These are phyloP conservation scores for Eunapius fragilis DNA, from an alignment of 37 sponge, comb jelly and placozoan genomes.

Conservation along the genomic window DNA sequence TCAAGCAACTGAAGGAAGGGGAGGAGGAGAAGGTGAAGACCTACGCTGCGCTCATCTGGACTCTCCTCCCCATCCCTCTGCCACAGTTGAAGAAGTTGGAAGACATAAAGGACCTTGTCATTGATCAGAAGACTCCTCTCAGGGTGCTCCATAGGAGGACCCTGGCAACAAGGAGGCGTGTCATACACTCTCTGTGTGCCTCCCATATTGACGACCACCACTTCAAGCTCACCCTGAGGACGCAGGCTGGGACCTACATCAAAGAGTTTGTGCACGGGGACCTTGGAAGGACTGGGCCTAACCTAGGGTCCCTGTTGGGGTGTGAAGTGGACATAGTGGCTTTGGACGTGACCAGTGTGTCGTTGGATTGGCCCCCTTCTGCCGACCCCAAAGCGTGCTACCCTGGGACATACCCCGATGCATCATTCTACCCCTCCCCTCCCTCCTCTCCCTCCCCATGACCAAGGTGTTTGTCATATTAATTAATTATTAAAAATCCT, in stretches of 20 bases:
- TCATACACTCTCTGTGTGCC: constrained; percentile 50
- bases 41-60: constrained; percentile 81
- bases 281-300: constrained; percentile 92
- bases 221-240: constrained; percentile 66
- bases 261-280: constrained; percentile 99
- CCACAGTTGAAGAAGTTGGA: constrained; percentile 37
- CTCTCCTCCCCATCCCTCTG: constrained; percentile 20
- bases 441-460: not conserved
- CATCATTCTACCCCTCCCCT: not conserved
- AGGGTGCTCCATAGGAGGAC: constrained; percentile 94
- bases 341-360: constrained; percentile 85
- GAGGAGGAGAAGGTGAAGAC: constrained; percentile 88
- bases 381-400: not conserved
- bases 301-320: constrained; percentile 70
- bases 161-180: constrained; percentile 59
- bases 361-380: constrained; percentile 78
- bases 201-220: constrained; percentile 65
- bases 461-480: not conserved
- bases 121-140: constrained; percentile 92
- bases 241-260: constrained; percentile 97
- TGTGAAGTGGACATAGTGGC: constrained; percentile 78
- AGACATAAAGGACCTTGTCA: constrained; percentile 37
- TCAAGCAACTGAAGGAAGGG: constrained; percentile 78
- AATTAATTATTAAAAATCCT: no score
- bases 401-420: not conserved